Evolutionary conservation across 1,140 invertebrate species (phyloP), one percentile per base, ranked within the genome.

Genomic region (Heliconius himera): DNA sequence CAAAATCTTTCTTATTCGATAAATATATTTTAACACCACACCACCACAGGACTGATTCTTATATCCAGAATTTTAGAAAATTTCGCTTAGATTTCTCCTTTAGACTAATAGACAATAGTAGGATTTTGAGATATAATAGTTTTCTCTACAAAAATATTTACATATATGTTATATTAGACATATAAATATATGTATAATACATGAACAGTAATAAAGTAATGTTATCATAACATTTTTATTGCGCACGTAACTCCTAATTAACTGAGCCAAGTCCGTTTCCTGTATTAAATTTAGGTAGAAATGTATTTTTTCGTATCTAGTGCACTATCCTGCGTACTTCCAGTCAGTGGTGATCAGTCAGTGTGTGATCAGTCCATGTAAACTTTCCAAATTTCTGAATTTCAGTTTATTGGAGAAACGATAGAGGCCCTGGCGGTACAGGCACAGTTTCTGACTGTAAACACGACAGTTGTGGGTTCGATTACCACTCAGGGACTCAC

Each of bases 191-290:
- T n/a, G n/a, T n/a, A 20, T 54, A 2, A 22, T 26, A 66, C 60
- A 66, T 66, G 22, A 29, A 66, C 4, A 66, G 4, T 29, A 18
- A 66, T 66, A 66, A 66, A 29, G 60, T 16, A 29, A 29, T 29
- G 26, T 66, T 66, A 29, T 66, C 60, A 66, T 66, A 66, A 66
- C 26, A 29, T 29, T 66, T 66, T 66, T 66, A 66, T 66, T 26
- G 18, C 26, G 60, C 22, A 66, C 60, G 60, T 66, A 66, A 26
- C 26, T 66, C n/a, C 60, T 66, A 66, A 66, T 66, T 66, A 66
- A 16, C 60, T 29, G 13, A 66, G 60, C 26, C 22, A 13, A 66
- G 60, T 66, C 26, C 60, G 29, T 66, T 66, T 66, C 4, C 11
- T 26, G 11, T 9, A 56, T 66, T 29, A 26, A 26, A n/a, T 26